Conservation (phyloP, 2,797 vertebrate species). For the Tinamus major region DNA sequence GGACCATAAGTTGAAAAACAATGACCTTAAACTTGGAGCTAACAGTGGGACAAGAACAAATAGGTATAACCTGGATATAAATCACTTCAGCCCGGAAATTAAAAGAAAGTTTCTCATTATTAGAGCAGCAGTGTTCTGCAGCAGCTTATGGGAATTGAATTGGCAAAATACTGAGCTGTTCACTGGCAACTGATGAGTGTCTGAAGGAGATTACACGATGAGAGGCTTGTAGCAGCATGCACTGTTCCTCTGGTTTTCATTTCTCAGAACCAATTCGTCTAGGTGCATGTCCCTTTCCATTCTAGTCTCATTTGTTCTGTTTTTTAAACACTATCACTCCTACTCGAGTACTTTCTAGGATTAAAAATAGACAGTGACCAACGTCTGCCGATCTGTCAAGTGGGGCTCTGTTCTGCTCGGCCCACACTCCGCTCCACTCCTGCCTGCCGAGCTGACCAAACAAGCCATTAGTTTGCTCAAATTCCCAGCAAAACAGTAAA, state of each 20-base stretch:
- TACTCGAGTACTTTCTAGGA: not conserved
- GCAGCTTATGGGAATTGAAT: not conserved
- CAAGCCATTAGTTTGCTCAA: not conserved
- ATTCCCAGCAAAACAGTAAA: conserved; percentile 26
- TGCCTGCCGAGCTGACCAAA: not conserved
- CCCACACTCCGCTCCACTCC: not conserved
- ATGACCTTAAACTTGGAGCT: not conserved
- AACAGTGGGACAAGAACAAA: not conserved
- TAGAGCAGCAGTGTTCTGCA: not conserved
- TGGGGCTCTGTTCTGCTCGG: not conserved
- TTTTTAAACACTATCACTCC: not conserved
- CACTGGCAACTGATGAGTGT: not conserved
- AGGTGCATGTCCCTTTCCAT: conserved; percentile 19
- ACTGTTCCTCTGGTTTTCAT: not conserved
- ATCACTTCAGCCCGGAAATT: conserved; percentile 31
- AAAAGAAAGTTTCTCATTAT: not conserved
- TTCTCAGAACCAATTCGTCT: conserved; percentile 18
- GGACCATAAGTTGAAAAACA: not conserved
- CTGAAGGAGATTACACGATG: not conserved
- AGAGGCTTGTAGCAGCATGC: not conserved
- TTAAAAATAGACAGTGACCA: conserved; percentile 13
- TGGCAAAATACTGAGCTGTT: not conserved
- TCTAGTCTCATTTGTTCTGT: not conserved
- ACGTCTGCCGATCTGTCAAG: not conserved
- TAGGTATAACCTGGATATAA: conserved; percentile 1